Evolutionary conservation across 2,797 vertebrate genomes (phyloP).

Genomic region (Myoxocephalus aenaeus): DNA sequence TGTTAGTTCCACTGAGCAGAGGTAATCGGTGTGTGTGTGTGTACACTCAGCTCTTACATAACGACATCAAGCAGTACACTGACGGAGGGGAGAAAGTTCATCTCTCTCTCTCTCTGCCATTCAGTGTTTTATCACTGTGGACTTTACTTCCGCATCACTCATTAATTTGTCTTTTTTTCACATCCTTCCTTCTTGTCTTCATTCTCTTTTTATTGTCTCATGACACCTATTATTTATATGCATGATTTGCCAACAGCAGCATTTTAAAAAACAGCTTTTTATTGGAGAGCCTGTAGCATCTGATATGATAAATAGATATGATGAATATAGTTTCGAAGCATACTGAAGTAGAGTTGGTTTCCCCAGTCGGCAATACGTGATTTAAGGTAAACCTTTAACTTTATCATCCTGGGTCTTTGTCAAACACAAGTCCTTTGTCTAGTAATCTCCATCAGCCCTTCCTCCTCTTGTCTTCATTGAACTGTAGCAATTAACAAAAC

Average conservation of each 20-base stretch:
- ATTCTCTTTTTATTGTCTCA: slow-evolving; percentile 5
- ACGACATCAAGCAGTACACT: slow-evolving; percentile 62
- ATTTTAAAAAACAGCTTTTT: not conserved
- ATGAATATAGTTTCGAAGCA: not conserved
- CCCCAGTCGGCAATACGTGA: too few species aligned
- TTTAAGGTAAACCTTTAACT: too few species aligned
- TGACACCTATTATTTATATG: slow-evolving; percentile 29
- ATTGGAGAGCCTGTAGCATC: not conserved
- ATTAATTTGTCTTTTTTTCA: slow-evolving; percentile 54
- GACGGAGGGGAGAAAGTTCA: slow-evolving; percentile 75
- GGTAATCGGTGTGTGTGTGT: slow-evolving; percentile 76
- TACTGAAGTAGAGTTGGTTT: too few species aligned
- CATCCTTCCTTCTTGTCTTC: slow-evolving; percentile 39
- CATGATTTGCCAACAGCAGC: not conserved
- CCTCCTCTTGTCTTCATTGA: not conserved
- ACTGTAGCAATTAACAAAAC: not conserved
- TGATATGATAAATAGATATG: not conserved
- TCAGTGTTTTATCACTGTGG: slow-evolving; percentile 63
- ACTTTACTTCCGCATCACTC: slow-evolving; percentile 53
- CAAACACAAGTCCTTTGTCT: too few species aligned
- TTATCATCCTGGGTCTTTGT: too few species aligned
- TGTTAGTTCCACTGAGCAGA: slow-evolving; percentile 68
- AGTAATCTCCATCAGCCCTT: too few species aligned
- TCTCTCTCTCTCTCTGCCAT: slow-evolving; percentile 51
- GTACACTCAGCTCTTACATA: slow-evolving; percentile 76